Evolutionary conservation across 92 coral and sea anemone genomes (phyloP).

Genomic region (Parazoanthus atlanticus): DNA sequence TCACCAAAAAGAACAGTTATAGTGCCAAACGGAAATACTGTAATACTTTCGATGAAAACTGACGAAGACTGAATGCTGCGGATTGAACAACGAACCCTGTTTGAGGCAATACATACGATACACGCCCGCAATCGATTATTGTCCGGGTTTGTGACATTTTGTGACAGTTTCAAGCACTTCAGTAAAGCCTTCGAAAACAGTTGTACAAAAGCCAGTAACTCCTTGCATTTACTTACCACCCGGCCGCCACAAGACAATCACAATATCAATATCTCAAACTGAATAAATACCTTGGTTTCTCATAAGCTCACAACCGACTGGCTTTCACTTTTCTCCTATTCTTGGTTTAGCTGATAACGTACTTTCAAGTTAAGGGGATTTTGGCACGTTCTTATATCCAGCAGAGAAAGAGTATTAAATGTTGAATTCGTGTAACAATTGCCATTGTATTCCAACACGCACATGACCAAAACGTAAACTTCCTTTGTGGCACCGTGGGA

Average conservation of each 20-base stretch:
- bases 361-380: not conserved
- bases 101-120: not conserved
- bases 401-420: not conserved
- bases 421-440: not conserved
- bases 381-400: not conserved
- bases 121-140: too few species aligned
- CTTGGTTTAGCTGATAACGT: not conserved
- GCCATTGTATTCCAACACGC: not conserved
- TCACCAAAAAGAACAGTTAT: not conserved
- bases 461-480: not conserved
- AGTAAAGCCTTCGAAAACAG: not conserved
- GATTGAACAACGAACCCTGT: not conserved
- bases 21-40: not conserved
- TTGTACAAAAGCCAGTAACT: not conserved
- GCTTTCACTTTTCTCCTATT: not conserved
- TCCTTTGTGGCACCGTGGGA: constrained; percentile 1
- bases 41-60: not conserved
- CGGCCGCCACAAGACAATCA: not conserved
- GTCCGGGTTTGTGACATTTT: not conserved
- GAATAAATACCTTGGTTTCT: not conserved
- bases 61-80: not conserved
- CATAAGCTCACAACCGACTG: too few species aligned
- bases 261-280: not conserved
- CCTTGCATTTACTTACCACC: not conserved
- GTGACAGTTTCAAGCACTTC: not conserved